A percentile compares a stretch with the other conserved stretches of the same genome.
phyloP scores from a whole-genome alignment of 2,888 invertebrate genomes.

The Diaperis boleti region DNA sequence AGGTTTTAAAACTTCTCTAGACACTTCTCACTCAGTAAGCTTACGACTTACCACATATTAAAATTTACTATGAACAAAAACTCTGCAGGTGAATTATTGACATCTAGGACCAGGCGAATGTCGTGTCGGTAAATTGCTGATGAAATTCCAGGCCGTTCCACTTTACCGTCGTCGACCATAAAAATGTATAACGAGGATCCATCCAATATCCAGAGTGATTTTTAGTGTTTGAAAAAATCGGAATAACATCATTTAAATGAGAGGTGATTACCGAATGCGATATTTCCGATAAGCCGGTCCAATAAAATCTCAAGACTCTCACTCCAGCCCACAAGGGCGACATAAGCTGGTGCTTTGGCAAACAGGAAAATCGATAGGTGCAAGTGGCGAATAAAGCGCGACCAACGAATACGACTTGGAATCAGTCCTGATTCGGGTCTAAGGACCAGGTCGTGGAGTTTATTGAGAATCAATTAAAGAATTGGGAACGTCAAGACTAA shows the following conservation, averaged over 20 bases:
- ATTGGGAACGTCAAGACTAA: too few species aligned
- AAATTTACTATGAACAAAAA: slow-evolving; percentile 16
- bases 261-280: slow-evolving; percentile 27
- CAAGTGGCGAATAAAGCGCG: slow-evolving; percentile 42
- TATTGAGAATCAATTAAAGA: slow-evolving; percentile 9
- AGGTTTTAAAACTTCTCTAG: too few species aligned
- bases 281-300: slow-evolving; percentile 31
- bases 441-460: not conserved
- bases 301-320: slow-evolving; percentile 35
- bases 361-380: slow-evolving; percentile 48
- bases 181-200: slow-evolving; percentile 14
- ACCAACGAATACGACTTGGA: slow-evolving; percentile 41
- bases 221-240: slow-evolving; percentile 19
- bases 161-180: slow-evolving; percentile 6
- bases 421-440: slow-evolving; percentile 20
- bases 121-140: slow-evolving; percentile 8
- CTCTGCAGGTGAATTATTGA: slow-evolving; percentile 4
- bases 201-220: slow-evolving; percentile 15
- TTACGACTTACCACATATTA: not conserved
- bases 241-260: slow-evolving; percentile 32
- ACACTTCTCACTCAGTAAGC: not conserved
- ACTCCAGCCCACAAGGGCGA: slow-evolving; percentile 29
- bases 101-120: slow-evolving; percentile 6
- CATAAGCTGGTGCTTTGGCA: slow-evolving; percentile 39
- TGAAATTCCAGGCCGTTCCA: slow-evolving; percentile 13